Evolutionary conservation across 2,797 vertebrate genomes (phyloP), one percentile per base, ranked within the genome.

Genomic region (Sylvilagus floridanus): DNA sequence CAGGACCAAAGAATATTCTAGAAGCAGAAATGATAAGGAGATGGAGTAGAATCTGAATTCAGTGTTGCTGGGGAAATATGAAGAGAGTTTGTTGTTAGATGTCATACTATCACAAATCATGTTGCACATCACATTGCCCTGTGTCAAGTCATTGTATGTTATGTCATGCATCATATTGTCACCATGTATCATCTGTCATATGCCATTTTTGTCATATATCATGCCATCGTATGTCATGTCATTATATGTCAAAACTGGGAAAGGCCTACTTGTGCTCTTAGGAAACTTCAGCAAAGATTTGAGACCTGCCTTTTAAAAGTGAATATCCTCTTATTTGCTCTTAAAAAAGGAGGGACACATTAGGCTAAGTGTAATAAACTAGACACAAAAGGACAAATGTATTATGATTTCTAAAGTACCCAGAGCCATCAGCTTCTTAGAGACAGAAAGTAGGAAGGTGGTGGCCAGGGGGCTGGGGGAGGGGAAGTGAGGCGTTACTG

Each of bases 401-500:
- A 6, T 0, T 17, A 5, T 32, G 30, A 57, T 35, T 83, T 65
- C 7, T 57, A 63, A 90, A 54, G 37, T 26, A n/a, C 65, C 62
- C 76, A 19, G 75, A 84, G 6, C 14, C 32, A 35, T 71, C 66
- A 63, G 63, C 13, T 85, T 52, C 85, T n/a, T 4, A 52, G 66
- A 68, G 66, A 65, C 66, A 26, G 66, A 73, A 91, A 47, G 10
- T 22, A 47, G 32, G 84, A 65, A 17, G 13, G 37, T 60, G 12
- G 32, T 73, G 77, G 24, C 47, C 13, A 54, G 84, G 57, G 42
- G 5, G 21, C 52, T 1, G 24, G 19, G 37, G 68, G 52, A 1
- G 24, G 7, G 3, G 2, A 10, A 16, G 3, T 6, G n/a, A 30
- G 54, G 30, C 19, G 10, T 63, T n/a, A 1, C 2, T 22, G 22